Evolutionary conservation across 2,888 invertebrate species (phyloP), one percentile per base, ranked within the genome.

Genomic region (Drosophila recens): DNA sequence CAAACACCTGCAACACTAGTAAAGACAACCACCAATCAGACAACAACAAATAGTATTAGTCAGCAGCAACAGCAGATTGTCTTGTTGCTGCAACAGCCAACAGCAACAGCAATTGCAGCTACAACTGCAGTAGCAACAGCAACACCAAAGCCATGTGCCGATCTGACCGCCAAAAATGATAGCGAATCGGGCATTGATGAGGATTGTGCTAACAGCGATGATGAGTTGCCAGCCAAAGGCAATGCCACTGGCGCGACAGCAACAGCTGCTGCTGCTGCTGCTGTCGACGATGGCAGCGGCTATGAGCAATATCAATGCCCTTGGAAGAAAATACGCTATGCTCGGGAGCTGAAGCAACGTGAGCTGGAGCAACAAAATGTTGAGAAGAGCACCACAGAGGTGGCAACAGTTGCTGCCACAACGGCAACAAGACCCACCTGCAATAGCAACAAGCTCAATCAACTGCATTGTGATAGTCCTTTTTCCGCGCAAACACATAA

Each of bases 301-400:
- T 91, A 89, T 62, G 92, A 92, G 75, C 89, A 92, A 51, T 91
- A 91, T 79, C 91, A 91, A 66, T 93, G 92, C 81, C 93, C 93
- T 46, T 93, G 93, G 93, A 93, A 93, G 80, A 93, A 93, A 77
- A 92, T 93, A 42, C 90, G 93, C 34, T 93, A 90, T 75, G 93
- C 93, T 34, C 87, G 93, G 27, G 93, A 93, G 79, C 90, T 92
- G 68, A 93, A 92, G 72, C 93, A 92, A 67, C 91, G 91, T 36
- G 91, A 92, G 72, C 82, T 90, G 73, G 81, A 83, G 46, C 86
- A 84, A 33, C 75, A 85, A 1, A 63, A 67, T 66, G 65, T 67
- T 40, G 69, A 74, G n/a, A 59, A 27, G 11, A 49, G 52, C 34
- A 67, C 6, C 56, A 34, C 59, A 40, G 38, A 36, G 36, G 34